A percentile compares a stretch with the other conserved stretches of the same genome.
Conservation (phyloP, 2,113 vertebrate genomes). For the Burhinus bistriatus region DNA sequence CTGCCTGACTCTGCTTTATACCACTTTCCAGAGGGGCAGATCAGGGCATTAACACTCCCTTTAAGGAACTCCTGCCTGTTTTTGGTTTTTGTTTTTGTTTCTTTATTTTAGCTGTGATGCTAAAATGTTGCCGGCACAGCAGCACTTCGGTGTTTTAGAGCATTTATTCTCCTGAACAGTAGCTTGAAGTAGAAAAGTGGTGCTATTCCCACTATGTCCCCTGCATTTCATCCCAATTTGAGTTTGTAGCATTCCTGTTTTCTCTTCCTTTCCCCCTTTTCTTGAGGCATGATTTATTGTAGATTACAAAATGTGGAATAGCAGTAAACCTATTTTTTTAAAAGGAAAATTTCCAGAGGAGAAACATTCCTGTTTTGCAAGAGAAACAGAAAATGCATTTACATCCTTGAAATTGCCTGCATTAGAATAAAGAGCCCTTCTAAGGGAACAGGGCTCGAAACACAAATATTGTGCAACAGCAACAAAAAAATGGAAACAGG, state of each 20-base stretch:
- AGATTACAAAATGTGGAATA: background rate
- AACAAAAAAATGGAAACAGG: background rate
- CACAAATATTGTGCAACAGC: background rate
- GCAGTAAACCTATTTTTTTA: fast-evolving
- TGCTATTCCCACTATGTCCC: background rate
- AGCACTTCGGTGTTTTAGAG: background rate
- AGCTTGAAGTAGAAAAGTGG: background rate
- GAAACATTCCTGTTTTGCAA: background rate
- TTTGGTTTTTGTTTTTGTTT: too few species aligned
- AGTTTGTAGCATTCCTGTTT: background rate
- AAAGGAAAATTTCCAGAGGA: background rate
- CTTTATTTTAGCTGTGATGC: background rate
- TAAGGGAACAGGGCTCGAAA: background rate
- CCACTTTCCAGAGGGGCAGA: background rate
- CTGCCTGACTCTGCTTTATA: background rate
- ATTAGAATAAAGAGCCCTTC: background rate
- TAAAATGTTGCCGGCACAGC: background rate
- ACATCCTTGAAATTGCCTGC: background rate
- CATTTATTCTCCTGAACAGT: background rate
- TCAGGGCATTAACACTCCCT: background rate
- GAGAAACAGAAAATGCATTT: background rate
- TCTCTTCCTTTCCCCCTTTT: background rate
- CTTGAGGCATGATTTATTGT: background rate
- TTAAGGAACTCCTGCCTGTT: background rate
- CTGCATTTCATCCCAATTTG: background rate